Conservation (phyloP, 37 sponge, comb jelly and placozoan genomes). For the Oscarella lobularis region DNA sequence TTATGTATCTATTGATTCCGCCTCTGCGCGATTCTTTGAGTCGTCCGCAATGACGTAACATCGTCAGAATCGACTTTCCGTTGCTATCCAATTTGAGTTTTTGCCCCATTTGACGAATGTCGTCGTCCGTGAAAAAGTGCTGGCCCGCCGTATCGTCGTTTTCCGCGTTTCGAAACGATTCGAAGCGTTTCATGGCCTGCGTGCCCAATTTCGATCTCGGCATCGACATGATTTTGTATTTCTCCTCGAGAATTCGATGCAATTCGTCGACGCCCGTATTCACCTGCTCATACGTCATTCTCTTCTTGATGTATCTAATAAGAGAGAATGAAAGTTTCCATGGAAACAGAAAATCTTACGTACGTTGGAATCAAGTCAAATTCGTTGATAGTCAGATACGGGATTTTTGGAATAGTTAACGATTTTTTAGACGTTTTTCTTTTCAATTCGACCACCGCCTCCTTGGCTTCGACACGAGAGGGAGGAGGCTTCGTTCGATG, state of each 20-base stretch:
- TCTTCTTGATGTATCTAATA: neutral
- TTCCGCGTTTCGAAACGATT: neutral
- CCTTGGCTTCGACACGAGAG: too few species aligned
- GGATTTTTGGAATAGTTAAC: neutral
- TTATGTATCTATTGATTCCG: neutral
- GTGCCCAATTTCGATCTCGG: neutral
- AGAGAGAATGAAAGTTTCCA: neutral
- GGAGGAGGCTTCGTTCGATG: too few species aligned
- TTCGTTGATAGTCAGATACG: neutral
- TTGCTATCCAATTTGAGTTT: neutral
- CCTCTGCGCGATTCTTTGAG: neutral
- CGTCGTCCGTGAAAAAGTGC: neutral
- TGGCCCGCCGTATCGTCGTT: neutral
- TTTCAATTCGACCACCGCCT: too few species aligned
- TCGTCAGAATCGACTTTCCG: neutral
- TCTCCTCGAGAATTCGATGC: neutral
- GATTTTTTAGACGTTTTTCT: too few species aligned
- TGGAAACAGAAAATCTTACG: neutral
- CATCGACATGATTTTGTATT: conserved; percentile 1
- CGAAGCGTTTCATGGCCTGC: neutral
- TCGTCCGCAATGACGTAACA: neutral
- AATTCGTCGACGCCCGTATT: neutral
- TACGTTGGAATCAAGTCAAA: neutral
- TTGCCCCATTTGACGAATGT: neutral
- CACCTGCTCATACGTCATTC: neutral